Conservation (phyloP, 2,113 vertebrate species). For the Gobius niger region DNA sequence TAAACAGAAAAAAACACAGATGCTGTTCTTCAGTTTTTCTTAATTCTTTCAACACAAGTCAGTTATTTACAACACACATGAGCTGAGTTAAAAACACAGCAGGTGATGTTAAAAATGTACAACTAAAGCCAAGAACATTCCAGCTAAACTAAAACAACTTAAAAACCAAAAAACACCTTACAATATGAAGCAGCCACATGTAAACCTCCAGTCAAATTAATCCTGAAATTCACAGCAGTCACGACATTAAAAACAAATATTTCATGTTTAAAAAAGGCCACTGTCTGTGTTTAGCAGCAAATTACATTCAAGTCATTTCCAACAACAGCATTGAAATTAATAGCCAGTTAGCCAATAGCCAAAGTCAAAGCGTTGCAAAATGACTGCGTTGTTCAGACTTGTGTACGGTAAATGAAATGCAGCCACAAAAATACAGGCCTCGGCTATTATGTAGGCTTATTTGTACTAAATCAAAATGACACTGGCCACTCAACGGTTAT, state of each 20-base stretch:
- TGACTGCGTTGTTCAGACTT: slow-evolving; percentile 10
- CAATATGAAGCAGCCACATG: slow-evolving; percentile 10
- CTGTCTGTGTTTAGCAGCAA: slow-evolving; percentile 33
- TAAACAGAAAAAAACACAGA: background rate
- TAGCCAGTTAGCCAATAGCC: background rate
- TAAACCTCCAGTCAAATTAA: slow-evolving; percentile 11
- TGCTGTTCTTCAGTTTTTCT: background rate
- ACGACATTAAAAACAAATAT: background rate
- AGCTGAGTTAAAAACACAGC: slow-evolving; percentile 16
- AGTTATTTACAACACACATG: slow-evolving; percentile 35
- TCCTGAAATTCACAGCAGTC: slow-evolving; percentile 29
- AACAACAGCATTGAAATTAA: slow-evolving; percentile 31
- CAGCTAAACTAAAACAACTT: background rate
- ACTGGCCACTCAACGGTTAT: background rate
- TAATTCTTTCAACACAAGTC: background rate
- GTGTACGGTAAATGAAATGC: background rate
- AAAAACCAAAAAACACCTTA: background rate
- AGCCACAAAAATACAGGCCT: slow-evolving; percentile 4
- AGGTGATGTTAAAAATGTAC: background rate
- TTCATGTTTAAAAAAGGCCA: slow-evolving; percentile 34
- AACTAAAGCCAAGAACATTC: background rate
- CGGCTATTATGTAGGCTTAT: background rate
- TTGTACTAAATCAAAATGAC: background rate
- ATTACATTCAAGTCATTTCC: slow-evolving; percentile 45
- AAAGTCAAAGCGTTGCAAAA: slow-evolving; percentile 10